phyloP scores from a whole-genome alignment of 2,888 invertebrate species.

The Torymus auratus region DNA sequence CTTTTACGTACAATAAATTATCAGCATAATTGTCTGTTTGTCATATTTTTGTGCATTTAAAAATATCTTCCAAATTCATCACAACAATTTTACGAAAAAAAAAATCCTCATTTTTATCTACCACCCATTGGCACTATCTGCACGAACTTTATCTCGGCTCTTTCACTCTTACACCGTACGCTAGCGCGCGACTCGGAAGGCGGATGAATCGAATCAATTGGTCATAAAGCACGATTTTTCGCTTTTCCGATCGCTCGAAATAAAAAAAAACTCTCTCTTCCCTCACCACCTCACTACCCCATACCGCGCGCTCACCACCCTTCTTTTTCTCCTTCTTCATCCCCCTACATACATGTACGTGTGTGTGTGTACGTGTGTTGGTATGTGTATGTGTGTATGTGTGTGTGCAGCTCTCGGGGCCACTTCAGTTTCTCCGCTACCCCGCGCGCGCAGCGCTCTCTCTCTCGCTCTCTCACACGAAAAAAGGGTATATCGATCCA shows the following conservation, averaged over 20 bases:
- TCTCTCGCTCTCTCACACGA: constrained; percentile 63
- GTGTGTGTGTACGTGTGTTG: no score
- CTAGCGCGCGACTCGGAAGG: constrained; percentile 19
- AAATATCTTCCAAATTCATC: no score
- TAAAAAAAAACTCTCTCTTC: background rate
- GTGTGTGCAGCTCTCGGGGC: constrained; percentile 32
- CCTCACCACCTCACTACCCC: background rate
- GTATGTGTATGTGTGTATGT: background rate
- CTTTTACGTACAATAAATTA: no score
- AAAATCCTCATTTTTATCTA: no score
- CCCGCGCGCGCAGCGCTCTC: constrained; percentile 48
- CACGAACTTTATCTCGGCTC: no score
- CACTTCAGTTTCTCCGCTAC: constrained; percentile 42
- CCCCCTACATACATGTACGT: no score
- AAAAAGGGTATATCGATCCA: constrained; percentile 74
- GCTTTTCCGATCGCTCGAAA: constrained; percentile 23
- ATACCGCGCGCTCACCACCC: background rate
- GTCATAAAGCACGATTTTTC: constrained; percentile 45
- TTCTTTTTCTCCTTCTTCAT: background rate
- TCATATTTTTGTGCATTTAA: no score
- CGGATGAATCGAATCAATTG: constrained; percentile 48
- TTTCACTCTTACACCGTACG: background rate
- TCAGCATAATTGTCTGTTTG: no score
- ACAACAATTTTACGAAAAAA: no score
- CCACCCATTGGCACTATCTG: no score